Evolutionary conservation across 2,888 invertebrate species (phyloP).

Genomic region (Ctenicera cuprea): DNA sequence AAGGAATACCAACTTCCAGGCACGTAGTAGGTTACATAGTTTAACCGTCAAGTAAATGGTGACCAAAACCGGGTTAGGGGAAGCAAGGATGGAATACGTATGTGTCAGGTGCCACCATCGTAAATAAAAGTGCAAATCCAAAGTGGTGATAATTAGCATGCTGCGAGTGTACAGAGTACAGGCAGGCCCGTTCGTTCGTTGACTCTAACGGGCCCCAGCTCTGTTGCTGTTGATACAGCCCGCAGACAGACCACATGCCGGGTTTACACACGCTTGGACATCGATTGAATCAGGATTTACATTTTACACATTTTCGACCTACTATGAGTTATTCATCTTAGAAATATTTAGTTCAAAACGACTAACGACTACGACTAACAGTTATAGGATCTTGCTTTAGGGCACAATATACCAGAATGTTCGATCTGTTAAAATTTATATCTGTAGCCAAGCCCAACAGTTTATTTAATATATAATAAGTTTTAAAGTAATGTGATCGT

Average conservation of each 20-base stretch:
- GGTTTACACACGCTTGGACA: conserved; percentile 31
- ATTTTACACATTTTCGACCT: conserved; percentile 35
- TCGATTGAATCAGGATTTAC: conserved; percentile 23
- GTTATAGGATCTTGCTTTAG: neutral
- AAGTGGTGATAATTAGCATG: conserved; percentile 48
- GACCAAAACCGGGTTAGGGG: conserved; percentile 64
- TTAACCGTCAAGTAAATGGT: neutral
- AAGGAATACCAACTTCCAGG: conserved; percentile 29
- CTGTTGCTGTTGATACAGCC: conserved; percentile 39
- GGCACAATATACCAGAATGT: neutral
- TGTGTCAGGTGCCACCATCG: conserved; percentile 53
- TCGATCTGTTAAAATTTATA: too few species aligned
- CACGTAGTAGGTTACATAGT: conserved; percentile 30
- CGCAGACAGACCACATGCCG: conserved; percentile 40
- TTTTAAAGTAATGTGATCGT: too few species aligned
- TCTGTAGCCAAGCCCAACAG: too few species aligned
- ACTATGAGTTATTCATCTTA: conserved; percentile 11
- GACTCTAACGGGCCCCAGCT: conserved; percentile 52
- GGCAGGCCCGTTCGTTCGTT: conserved; percentile 50
- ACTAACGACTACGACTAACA: too few species aligned
- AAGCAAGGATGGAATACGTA: conserved; percentile 64
- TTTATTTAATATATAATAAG: too few species aligned
- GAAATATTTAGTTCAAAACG: conserved; percentile 4
- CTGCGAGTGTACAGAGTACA: conserved; percentile 38
- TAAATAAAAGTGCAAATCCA: conserved; percentile 35